Percentiles rank a stretch among this genome's conserved stretches.
These are phyloP conservation scores for Otis tarda DNA, from an alignment of 2,113 vertebrate genomes.

Conservation along the genomic window DNA sequence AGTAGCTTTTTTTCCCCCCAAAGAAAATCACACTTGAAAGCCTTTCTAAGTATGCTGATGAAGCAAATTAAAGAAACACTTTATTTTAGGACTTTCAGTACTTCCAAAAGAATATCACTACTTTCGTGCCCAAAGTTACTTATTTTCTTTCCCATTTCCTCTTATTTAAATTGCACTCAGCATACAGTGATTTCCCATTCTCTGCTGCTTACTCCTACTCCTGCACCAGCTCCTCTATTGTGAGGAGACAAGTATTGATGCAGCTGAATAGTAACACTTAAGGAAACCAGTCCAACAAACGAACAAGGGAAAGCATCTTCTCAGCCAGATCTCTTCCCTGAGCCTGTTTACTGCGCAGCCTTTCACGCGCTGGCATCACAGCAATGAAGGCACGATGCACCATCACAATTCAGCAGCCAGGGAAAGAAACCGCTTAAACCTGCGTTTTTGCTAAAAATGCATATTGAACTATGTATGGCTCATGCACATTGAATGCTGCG, in stretches of 20 bases:
- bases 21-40: background rate
- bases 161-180: background rate
- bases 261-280: background rate
- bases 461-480: accelerated
- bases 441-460: accelerated
- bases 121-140: background rate
- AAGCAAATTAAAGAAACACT: background rate
- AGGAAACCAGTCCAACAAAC: background rate
- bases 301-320: background rate
- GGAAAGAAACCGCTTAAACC: background rate
- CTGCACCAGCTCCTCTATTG: background rate
- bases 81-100: background rate
- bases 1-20: background rate
- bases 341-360: background rate
- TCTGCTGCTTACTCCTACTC: background rate
- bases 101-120: background rate
- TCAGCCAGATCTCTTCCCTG: background rate
- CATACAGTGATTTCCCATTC: background rate
- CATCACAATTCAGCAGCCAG: background rate
- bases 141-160: background rate
- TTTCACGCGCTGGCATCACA: background rate
- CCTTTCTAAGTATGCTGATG: background rate
- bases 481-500: accelerated
- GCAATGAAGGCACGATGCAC: accelerated
- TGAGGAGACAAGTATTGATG: background rate